phyloP scores from a whole-genome alignment of 2,797 vertebrate genomes.

The Peromyscus aztecus region DNA sequence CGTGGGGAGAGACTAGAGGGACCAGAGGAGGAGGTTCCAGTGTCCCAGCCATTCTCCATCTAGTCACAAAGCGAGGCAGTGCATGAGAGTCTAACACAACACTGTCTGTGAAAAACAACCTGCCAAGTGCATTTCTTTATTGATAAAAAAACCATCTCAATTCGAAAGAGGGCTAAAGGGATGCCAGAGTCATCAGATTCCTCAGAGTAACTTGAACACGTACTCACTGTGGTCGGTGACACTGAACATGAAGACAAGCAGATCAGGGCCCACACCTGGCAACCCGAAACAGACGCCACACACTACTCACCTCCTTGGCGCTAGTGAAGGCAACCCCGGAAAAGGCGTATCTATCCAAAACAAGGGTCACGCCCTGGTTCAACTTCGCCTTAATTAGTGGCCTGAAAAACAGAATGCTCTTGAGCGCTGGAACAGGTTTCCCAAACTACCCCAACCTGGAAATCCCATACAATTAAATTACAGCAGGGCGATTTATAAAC shows the following conservation, averaged over 20 bases:
- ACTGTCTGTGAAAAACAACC: neutral
- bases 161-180: neutral
- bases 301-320: slow-evolving; percentile 93
- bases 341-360: slow-evolving; percentile 97
- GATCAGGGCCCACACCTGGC: no score
- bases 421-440: neutral
- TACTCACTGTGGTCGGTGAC: neutral
- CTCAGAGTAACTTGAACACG: neutral
- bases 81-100: neutral
- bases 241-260: neutral
- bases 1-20: no score
- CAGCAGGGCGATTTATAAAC: rapidly evolving
- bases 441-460: neutral
- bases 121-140: neutral
- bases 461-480: rapidly evolving
- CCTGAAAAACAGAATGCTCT: slow-evolving; percentile 85
- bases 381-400: slow-evolving; percentile 94
- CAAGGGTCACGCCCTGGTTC: slow-evolving; percentile 92
- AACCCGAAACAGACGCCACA: neutral
- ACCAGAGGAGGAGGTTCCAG: no score
- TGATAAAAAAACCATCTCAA: rapidly evolving
- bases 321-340: slow-evolving; percentile 97
- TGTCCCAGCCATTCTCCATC: neutral
- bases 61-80: neutral
- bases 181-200: neutral